Evolutionary conservation across 1,140 invertebrate genomes (phyloP), one percentile per base, ranked within the genome.

Genomic region (Drosophila murphyi): DNA sequence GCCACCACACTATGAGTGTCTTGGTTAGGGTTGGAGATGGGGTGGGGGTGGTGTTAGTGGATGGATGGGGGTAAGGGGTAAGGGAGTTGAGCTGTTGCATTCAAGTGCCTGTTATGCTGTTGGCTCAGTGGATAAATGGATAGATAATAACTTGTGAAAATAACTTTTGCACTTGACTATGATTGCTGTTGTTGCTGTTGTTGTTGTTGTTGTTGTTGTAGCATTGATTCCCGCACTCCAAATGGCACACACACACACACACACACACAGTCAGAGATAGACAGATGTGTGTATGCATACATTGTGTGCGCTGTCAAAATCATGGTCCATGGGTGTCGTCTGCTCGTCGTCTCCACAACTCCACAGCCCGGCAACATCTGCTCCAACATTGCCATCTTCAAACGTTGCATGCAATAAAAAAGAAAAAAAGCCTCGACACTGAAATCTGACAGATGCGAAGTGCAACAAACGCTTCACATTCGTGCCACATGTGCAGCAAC

Each of bases 131-230:
- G 76, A 78, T 87, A 88, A 87, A 87, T 89, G 83, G 85, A 88
- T 88, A 80, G 83, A 87, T 87, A 87, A 87, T 87, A 88, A 88
- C 85, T 88, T 88, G 85, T 88, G 83, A 83, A 89, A 88, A 88
- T 89, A 88, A 80, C 83, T 83, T 78, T 89, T 80, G 77, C 83
- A 88, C 85, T 88, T 88, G 39, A 41, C 37, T 8, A 41, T 55
- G 71, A 41, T 32, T 59, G 64, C 63, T 57, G 63, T 62, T 65
- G 74, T 43, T 57, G 10, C 20, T 35, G 47, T 64, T 35, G 54
- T 34, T 12, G 12, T 12, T n/a, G n/a, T n/a, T n/a, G n/a, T 1
- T 20, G 20, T 20, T 59, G 37, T 48, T 59, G 57, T 35, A 20
- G 61, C 69, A 64, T 56, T 55, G 45, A 72, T 64, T 59, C 70